Evolutionary conservation across 2,888 invertebrate species (phyloP), one percentile per base, ranked within the genome.

Genomic region (Xestia xanthographa): DNA sequence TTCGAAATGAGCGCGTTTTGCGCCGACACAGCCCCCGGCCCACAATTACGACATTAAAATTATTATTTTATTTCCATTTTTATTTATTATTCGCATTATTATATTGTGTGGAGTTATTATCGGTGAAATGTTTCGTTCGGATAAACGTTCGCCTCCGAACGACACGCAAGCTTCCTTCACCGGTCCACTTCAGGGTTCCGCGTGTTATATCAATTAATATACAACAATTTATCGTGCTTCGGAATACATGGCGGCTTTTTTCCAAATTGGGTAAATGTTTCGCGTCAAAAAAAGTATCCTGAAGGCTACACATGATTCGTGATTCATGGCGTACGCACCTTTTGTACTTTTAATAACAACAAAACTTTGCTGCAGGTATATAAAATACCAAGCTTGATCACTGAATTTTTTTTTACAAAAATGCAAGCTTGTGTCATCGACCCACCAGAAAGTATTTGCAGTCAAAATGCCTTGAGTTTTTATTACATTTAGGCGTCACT

Each of bases 61-160:
- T 96, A 95, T 95, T 95, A 96, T 96, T 96, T 96, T 96, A 96
- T 96, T 96, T 96, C 94, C 94, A 95, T 96, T 96, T 96, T 96
- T 96, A 96, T 96, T 96, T 96, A 96, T 96, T 96, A 96, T 96
- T 96, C 96, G 96, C 95, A 96, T 96, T 96, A 96, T 96, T 96
- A 96, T 96, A 96, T 96, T 96, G 95, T 96, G 96, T 95, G 95
- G 96, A 95, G 96, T 96, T 95, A 96, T 96, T 96, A 96, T 96
- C 95, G 96, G 95, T 93, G 96, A 96, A 96, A 96, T 95, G 96
- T 95, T 96, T 96, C 96, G 96, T 96, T 96, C 94, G 94, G 96
- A 95, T 96, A 96, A 96, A 96, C 95, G 96, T 87, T 94, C 89
- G 91, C 87, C 89, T 91, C 87, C 89, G 90, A 92, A 90, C 94